phyloP scores from a whole-genome alignment of 2,888 invertebrate species.

The Eledone cirrhosa region DNA sequence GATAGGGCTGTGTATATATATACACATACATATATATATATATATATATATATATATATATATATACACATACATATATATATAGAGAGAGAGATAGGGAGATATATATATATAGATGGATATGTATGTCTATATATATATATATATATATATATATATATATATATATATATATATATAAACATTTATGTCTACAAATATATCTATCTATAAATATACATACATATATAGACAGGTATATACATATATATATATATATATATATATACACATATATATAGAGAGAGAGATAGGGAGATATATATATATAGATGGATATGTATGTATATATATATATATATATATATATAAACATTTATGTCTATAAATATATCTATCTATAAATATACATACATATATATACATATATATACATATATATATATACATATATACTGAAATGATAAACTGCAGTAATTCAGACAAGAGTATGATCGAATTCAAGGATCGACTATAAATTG shows the following conservation, averaged over 20 bases:
- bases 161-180: background rate
- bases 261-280: background rate
- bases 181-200: too few relatives aligned
- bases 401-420: background rate
- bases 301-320: too few relatives aligned
- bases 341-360: too few relatives aligned
- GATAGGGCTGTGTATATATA: too few relatives aligned
- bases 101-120: background rate
- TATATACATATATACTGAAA: background rate
- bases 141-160: background rate
- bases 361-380: too few relatives aligned
- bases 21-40: constrained; percentile 3
- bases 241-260: background rate
- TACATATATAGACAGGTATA: background rate
- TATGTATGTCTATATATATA: constrained; percentile 5
- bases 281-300: too few relatives aligned
- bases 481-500: background rate
- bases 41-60: constrained; percentile 15
- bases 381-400: too few relatives aligned
- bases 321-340: too few relatives aligned
- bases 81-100: background rate
- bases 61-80: constrained; percentile 5
- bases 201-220: too few relatives aligned
- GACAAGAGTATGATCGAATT: background rate
- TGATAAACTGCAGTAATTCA: constrained; percentile 14